A percentile compares a stretch with the other conserved stretches of the same genome.
phyloP scores from a whole-genome alignment of 2,888 invertebrate genomes.

The Sminthurinus aureus region DNA sequence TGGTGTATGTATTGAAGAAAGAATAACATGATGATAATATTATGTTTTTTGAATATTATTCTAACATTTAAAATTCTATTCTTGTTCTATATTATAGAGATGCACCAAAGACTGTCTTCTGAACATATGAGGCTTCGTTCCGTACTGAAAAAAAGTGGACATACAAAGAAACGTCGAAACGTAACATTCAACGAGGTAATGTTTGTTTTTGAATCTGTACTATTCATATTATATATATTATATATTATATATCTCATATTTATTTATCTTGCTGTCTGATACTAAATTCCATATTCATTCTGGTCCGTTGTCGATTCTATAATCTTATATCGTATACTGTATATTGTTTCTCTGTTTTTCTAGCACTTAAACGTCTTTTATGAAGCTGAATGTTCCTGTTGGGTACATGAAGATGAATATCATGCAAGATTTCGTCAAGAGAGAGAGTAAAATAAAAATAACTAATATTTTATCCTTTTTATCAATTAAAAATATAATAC shows the following conservation, averaged over 20 bases:
- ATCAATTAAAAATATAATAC: conserved; percentile 63
- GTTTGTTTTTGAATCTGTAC: not conserved
- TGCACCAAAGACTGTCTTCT: conserved; percentile 58
- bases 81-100: conserved; percentile 39
- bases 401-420: conserved; percentile 86
- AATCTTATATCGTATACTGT: no score
- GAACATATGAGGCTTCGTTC: conserved; percentile 63
- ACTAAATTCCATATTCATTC: no score
- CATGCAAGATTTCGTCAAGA: conserved; percentile 70
- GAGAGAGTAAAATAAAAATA: conserved; percentile 68
- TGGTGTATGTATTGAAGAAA: not conserved
- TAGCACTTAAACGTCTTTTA: conserved; percentile 82
- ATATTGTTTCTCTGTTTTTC: no score
- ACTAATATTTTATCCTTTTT: no score
- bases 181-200: conserved; percentile 75
- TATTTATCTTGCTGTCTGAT: no score
- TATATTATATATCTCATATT: no score
- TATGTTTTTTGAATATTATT: no score
- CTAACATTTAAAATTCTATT: not conserved
- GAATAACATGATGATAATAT: no score
- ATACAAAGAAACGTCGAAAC: conserved; percentile 72
- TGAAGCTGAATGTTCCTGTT: conserved; percentile 90
- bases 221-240: no score
- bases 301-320: no score
- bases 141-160: conserved; percentile 78